These are phyloP conservation scores for Agapetus fuscipes DNA, from an alignment of 2,888 invertebrate genomes.

Conservation along the genomic window DNA sequence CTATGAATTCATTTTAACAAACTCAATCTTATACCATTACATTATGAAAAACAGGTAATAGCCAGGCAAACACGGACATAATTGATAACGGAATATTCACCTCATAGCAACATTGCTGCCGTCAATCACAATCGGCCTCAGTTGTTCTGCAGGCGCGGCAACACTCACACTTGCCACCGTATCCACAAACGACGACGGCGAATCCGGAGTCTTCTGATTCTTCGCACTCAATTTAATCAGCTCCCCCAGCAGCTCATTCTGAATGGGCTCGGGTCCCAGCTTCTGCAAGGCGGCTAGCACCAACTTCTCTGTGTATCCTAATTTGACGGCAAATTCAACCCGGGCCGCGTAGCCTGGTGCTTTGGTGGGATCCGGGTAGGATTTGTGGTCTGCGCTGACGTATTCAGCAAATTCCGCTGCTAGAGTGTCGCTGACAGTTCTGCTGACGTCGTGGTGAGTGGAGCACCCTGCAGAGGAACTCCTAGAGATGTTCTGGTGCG, in stretches of 20 bases:
- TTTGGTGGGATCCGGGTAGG: slow-evolving; percentile 7
- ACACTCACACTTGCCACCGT: slow-evolving; percentile 31
- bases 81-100: slow-evolving; percentile 33
- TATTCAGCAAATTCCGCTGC: slow-evolving; percentile 81
- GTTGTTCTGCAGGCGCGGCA: slow-evolving; percentile 32
- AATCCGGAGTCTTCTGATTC: slow-evolving; percentile 29
- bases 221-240: slow-evolving; percentile 70
- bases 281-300: slow-evolving; percentile 75
- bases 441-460: slow-evolving; percentile 65
- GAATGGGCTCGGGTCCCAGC: slow-evolving; percentile 74
- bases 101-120: slow-evolving; percentile 94
- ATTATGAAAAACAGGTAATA: too few species aligned
- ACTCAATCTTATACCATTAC: too few species aligned
- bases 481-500: slow-evolving; percentile 23
- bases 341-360: slow-evolving; percentile 39
- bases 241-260: slow-evolving; percentile 83
- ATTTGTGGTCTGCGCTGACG: slow-evolving; percentile 45
- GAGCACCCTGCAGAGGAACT: slow-evolving; percentile 26
- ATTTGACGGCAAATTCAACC: slow-evolving; percentile 83
- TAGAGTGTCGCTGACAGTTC: slow-evolving; percentile 76
- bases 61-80: too few species aligned
- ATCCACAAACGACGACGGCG: slow-evolving; percentile 25
- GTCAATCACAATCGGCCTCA: slow-evolving; percentile 80
- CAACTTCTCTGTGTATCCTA: slow-evolving; percentile 83
- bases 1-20: too few species aligned